phyloP scores from a whole-genome alignment of 92 coral and sea anemone genomes.

The Phenganax subtilis region DNA sequence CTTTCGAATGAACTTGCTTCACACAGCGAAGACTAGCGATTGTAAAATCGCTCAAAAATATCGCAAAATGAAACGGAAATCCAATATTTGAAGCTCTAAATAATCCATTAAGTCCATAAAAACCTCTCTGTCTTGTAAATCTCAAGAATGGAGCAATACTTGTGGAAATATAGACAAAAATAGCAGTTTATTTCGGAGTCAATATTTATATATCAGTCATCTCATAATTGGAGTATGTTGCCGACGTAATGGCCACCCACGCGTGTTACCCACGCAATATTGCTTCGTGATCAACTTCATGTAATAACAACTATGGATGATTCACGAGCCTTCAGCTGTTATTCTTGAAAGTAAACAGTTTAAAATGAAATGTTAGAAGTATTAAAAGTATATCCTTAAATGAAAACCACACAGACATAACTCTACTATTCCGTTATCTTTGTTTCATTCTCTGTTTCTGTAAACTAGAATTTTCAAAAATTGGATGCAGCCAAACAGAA shows the following conservation, averaged over 20 bases:
- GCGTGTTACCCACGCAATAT: slow-evolving; percentile 9
- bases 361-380: too few relatives aligned
- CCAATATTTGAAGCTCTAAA: neutral
- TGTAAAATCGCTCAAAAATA: neutral
- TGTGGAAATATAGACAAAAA: neutral
- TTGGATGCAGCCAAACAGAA: too few relatives aligned
- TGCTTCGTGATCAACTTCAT: neutral
- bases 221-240: neutral
- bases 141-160: neutral
- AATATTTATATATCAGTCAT: slow-evolving; percentile 1
- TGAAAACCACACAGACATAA: too few relatives aligned
- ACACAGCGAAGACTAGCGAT: too few relatives aligned
- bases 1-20: neutral
- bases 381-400: too few relatives aligned
- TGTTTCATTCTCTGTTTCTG: too few relatives aligned
- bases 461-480: too few relatives aligned
- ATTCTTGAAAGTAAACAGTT: too few relatives aligned
- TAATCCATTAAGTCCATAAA: neutral
- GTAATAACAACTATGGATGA: too few relatives aligned
- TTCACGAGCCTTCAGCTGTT: too few relatives aligned
- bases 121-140: neutral
- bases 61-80: neutral
- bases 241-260: neutral
- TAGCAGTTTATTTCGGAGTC: neutral
- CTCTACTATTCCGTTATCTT: too few relatives aligned